Base-by-base conservation (phyloP, 2,113 vertebrate species). In the Chlorodrepanis virens region DNA sequence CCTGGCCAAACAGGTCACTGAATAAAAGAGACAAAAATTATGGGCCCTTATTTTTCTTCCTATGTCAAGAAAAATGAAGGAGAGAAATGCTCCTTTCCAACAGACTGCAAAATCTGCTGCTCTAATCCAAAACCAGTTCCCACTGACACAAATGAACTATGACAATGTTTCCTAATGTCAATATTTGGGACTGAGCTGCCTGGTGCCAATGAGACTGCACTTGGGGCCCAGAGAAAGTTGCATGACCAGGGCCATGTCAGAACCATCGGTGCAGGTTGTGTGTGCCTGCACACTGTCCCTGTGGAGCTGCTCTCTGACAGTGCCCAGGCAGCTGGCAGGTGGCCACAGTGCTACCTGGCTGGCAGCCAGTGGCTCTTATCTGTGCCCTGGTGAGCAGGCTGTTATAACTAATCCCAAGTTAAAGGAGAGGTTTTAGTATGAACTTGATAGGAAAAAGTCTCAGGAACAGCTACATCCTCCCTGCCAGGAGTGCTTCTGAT, bases 241-340 rank as follows among this genome's bases (percentile, higher is more conserved):
- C 60, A 39, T 21, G 52, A 78, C 10, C 39, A 47, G 49, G 35
- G 15, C 63, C 21, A 2, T 42, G 35, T 67, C 56, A 64, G 37
- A 96, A 24, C 4, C 47, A 19, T 4, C 4, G 14, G 52, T 75
- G 49, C 69, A 81, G 77, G 45, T 50, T 22, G 9, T 0, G 5
- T 3, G 3, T 44, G 56, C 35, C 50, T 21, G 18, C 29, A 17
- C 1, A 1, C 22, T 0, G 0, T 64, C 74, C 53, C 60, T 14
- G 5, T 24, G 22, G 88, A 74, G 54, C 6, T 0, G 12, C 35
- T 40, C 47, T 22, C 57, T 3, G 2, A 39, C 50, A 23, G 25
- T 4, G 56, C 4, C 71, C 31, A 22, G 54, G 63, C 33, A 80
- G 63, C 40, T 90, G 88, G 79, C 76, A 53, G 24, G 29, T 40